Evolutionary conservation across 1,140 invertebrate genomes (phyloP), one percentile per base, ranked within the genome.

Genomic region (Goniozus legneri): DNA sequence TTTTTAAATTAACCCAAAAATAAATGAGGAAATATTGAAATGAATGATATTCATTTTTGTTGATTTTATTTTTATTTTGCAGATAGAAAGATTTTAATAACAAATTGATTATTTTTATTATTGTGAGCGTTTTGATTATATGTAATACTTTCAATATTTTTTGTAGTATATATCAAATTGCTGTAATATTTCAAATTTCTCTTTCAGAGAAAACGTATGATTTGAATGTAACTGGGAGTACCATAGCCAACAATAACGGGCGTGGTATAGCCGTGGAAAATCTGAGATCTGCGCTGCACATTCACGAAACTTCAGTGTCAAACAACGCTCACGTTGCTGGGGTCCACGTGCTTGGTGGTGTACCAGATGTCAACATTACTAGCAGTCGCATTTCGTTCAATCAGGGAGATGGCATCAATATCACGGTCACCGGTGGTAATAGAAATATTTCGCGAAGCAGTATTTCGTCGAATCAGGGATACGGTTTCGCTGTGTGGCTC

Each of bases 321-420:
- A 86, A 88, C 47, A 96, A 95, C 63, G 85, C 86, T 50, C 88
- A 95, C 62, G 82, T 91, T 7, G 91, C 91, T 6, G 95, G 94
- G 2, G 77, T 97, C 6, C 89, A 95, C 61, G 82, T 97, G 3
- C 76, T 84, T 0, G 85, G 79, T 50, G 95, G 95, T 1, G 89
- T 86, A 1, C 91, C 91, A n/a, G 89, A 95, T 63, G 83, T 98
- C 0, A 94, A 98, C 61, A 81, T 99, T 2, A 96, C 94, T 3
- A 84, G 87, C 53, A 92, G 89, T 49, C 81, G 87, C 59, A 89
- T 99, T 30, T 86, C 83, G 1, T 88, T 92, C 55, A 99, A 99
- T 69, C 82, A 87, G 60, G 96, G 94, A 0, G 95, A 96, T 54
- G 89, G 90, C 2, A 77, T 92, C 3, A 95, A 96, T 59, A 87